phyloP scores from a whole-genome alignment of 2,797 vertebrate species.

The Coracias cyanogaster region DNA sequence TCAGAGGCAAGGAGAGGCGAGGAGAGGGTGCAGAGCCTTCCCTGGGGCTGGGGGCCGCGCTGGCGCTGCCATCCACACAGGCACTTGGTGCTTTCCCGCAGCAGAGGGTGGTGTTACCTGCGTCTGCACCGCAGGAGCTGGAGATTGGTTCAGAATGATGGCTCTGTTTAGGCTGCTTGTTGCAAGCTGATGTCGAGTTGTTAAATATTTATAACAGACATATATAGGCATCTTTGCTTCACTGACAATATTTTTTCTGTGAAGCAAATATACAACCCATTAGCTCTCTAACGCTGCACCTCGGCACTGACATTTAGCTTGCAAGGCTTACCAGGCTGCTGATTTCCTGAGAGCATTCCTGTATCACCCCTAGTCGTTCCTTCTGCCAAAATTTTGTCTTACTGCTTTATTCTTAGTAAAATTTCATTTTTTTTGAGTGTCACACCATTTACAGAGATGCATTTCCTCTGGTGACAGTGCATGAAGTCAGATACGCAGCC shows the following conservation, averaged over 20 bases:
- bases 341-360: neutral
- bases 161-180: neutral
- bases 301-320: neutral
- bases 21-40: neutral
- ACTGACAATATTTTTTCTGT: neutral
- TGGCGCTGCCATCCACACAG: neutral
- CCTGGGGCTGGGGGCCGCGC: neutral
- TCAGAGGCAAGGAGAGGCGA: neutral
- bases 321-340: neutral
- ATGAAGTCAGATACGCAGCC: neutral
- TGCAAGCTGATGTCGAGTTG: neutral
- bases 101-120: constrained; percentile 4
- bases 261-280: neutral
- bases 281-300: neutral
- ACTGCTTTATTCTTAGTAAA: neutral
- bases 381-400: neutral
- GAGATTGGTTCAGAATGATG: neutral
- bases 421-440: neutral
- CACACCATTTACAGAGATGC: neutral
- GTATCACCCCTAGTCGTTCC: neutral
- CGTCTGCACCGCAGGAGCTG: neutral
- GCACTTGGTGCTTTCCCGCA: neutral
- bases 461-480: neutral
- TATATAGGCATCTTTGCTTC: neutral
- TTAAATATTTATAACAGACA: neutral